These are phyloP conservation scores for Megalops cyprinoides DNA, from an alignment of 2,797 vertebrate genomes.

Conservation along the genomic window DNA sequence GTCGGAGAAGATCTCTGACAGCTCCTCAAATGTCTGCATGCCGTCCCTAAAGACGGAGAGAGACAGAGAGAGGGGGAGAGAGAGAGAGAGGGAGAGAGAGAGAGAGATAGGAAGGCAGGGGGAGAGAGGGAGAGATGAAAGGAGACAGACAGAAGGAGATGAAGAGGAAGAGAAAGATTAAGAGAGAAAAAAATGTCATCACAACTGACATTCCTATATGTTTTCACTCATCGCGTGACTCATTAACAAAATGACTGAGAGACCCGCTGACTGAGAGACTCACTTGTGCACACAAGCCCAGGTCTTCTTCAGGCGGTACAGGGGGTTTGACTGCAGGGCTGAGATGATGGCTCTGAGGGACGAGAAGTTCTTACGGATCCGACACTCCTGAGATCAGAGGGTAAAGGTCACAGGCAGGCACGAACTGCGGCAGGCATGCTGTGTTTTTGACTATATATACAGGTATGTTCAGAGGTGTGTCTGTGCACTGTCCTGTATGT, in stretches of 20 bases:
- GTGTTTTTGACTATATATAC: too few relatives aligned
- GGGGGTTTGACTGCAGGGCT: conserved; percentile 89
- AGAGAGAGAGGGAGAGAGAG: not conserved
- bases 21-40: conserved; percentile 89
- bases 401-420: not conserved
- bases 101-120: not conserved
- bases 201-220: not conserved
- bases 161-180: not conserved
- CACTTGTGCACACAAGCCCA: conserved; percentile 92
- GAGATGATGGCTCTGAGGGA: conserved; percentile 92
- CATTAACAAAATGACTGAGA: not conserved
- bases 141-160: not conserved
- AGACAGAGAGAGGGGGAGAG: not conserved
- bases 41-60: conserved; percentile 75
- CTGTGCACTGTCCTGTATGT: not conserved
- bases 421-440: too few relatives aligned
- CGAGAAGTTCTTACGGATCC: conserved; percentile 95
- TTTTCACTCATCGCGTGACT: not conserved
- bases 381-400: conserved; percentile 80
- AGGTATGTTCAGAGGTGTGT: not conserved
- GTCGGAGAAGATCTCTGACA: conserved; percentile 94
- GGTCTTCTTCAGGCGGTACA: conserved; percentile 88
- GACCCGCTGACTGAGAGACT: conserved; percentile 52
- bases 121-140: not conserved
- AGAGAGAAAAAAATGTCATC: not conserved